phyloP scores from a whole-genome alignment of 1,140 invertebrate genomes.

The Samia ricini region DNA sequence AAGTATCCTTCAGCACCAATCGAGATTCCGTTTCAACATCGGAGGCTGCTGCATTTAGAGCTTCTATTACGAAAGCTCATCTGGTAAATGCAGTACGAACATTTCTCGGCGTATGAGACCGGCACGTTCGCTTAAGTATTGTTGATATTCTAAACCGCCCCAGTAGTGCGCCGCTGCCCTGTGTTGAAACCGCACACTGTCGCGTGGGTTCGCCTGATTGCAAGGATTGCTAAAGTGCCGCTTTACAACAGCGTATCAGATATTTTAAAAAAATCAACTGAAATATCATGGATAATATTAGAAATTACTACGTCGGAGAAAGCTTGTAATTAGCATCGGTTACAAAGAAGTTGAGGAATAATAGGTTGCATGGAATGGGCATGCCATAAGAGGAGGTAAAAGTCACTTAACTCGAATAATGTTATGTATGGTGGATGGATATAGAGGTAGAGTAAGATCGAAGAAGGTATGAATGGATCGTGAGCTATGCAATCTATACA shows the following conservation, averaged over 20 bases:
- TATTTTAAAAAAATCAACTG: background rate
- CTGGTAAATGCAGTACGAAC: slow-evolving; percentile 48
- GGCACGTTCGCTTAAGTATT: slow-evolving; percentile 50
- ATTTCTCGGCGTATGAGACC: slow-evolving; percentile 38
- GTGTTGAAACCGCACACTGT: slow-evolving; percentile 52
- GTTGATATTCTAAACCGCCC: slow-evolving; percentile 67
- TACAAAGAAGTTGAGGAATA: too few relatives aligned
- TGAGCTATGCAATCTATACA: too few relatives aligned
- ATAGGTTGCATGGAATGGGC: too few relatives aligned
- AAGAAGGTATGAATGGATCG: too few relatives aligned
- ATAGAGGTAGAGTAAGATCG: too few relatives aligned
- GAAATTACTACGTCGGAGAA: too few relatives aligned
- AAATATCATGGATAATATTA: too few relatives aligned
- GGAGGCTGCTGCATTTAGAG: slow-evolving; percentile 36
- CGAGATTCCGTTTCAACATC: slow-evolving; percentile 32
- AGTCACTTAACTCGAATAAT: too few relatives aligned
- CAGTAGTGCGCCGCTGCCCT: slow-evolving; percentile 33
- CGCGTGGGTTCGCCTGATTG: slow-evolving; percentile 58
- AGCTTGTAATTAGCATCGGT: too few relatives aligned
- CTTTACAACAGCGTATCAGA: slow-evolving; percentile 28
- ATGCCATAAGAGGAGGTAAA: too few relatives aligned
- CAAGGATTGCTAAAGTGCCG: slow-evolving; percentile 41
- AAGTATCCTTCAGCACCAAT: slow-evolving; percentile 22
- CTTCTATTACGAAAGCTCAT: slow-evolving; percentile 58
- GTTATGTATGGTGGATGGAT: too few relatives aligned